Evolutionary conservation across 2,888 invertebrate species (phyloP).

Genomic region (Corbicula japonica): DNA sequence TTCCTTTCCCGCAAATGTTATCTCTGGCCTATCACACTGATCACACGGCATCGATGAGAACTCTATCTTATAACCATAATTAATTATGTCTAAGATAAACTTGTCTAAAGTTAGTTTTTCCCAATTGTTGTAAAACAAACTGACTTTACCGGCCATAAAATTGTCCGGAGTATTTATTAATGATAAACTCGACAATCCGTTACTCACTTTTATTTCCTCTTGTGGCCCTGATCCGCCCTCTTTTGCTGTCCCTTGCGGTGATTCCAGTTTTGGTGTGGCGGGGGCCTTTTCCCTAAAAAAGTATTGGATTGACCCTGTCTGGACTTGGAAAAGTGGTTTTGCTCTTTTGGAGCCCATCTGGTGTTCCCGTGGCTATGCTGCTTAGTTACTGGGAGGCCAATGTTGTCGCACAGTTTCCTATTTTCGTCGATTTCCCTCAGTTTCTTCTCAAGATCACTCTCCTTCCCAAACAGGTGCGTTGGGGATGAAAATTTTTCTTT

Average conservation of each 20-base stretch:
- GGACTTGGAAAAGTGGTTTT: not conserved
- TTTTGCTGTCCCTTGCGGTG: not conserved
- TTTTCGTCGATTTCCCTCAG: slow-evolving; percentile 25
- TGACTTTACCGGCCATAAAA: slow-evolving; percentile 12
- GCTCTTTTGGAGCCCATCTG: not conserved
- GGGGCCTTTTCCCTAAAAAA: slow-evolving; percentile 6
- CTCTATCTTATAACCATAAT: slow-evolving; percentile 17
- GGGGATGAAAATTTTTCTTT: slow-evolving; percentile 1
- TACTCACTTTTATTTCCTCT: not conserved
- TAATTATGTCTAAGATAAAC: slow-evolving; percentile 10
- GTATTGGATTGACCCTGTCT: not conserved
- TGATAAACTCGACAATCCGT: too few species aligned
- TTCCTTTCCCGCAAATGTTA: too few species aligned
- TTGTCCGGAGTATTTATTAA: slow-evolving; percentile 6
- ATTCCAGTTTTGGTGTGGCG: not conserved
- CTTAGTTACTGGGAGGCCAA: not conserved
- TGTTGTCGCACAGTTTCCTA: not conserved
- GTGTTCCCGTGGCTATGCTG: too few species aligned
- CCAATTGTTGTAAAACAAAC: not conserved
- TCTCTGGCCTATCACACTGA: not conserved
- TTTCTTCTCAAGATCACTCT: slow-evolving; percentile 7
- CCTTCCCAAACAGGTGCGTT: slow-evolving; percentile 14
- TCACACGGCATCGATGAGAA: slow-evolving; percentile 1
- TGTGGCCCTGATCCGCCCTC: slow-evolving; percentile 1
- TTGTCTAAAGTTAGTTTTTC: slow-evolving; percentile 16